Evolutionary conservation across 2,888 invertebrate species (phyloP).

Genomic region (Meiosimyza platycephala): DNA sequence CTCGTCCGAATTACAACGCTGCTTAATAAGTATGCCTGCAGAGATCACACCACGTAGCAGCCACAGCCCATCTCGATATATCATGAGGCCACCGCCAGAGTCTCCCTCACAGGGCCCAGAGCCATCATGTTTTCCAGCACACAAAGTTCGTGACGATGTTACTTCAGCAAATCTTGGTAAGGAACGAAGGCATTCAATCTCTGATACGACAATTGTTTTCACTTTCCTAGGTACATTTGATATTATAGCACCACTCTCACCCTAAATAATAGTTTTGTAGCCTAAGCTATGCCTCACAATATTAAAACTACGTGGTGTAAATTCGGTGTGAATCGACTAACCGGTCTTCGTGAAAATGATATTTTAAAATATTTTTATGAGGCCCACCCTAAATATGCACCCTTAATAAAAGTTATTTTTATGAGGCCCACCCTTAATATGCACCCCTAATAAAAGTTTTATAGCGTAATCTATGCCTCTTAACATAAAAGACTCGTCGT

Average conservation of each 20-base stretch:
- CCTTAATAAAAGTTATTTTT: too few relatives aligned
- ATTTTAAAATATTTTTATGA: too few relatives aligned
- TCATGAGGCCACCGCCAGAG: conserved; percentile 74
- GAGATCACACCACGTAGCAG: conserved; percentile 69
- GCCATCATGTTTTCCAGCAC: conserved; percentile 62
- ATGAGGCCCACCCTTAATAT: too few relatives aligned
- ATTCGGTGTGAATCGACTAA: too few relatives aligned
- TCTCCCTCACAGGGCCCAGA: conserved; percentile 68
- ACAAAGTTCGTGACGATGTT: conserved; percentile 56
- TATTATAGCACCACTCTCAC: conserved; percentile 55
- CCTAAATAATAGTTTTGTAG: too few relatives aligned
- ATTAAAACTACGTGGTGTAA: too few relatives aligned
- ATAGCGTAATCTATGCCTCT: too few relatives aligned
- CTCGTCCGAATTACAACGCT: conserved; percentile 72
- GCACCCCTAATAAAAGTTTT: too few relatives aligned
- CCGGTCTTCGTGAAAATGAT: too few relatives aligned
- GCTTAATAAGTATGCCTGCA: conserved; percentile 63
- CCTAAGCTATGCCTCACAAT: too few relatives aligned
- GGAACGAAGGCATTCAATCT: conserved; percentile 68
- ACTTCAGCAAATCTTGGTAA: conserved; percentile 55
- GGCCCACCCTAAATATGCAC: too few relatives aligned
- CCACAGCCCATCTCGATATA: conserved; percentile 66
- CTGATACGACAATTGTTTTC: conserved; percentile 68
- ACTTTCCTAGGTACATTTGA: conserved; percentile 66
- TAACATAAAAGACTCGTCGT: too few relatives aligned